These are phyloP conservation scores for Lophius piscatorius DNA, from an alignment of 2,113 vertebrate genomes.

Conservation along the genomic window DNA sequence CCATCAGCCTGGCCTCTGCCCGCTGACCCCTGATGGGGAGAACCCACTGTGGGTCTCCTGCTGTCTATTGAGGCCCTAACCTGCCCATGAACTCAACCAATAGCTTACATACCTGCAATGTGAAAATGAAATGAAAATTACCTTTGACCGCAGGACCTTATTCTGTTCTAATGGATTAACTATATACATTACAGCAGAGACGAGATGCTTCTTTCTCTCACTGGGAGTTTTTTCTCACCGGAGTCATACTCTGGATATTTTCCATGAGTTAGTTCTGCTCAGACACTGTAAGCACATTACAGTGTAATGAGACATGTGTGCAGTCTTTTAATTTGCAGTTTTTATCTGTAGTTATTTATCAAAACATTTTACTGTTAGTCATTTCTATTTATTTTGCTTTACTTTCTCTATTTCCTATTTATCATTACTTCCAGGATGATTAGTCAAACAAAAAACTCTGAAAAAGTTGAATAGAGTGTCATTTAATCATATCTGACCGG, in stretches of 20 bases:
- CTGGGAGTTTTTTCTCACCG: neutral
- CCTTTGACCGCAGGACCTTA: conserved; percentile 33
- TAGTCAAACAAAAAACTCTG: conserved; percentile 11
- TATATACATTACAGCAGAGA: conserved; percentile 9
- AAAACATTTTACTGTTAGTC: too few species aligned
- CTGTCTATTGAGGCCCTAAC: conserved; percentile 28
- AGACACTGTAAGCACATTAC: neutral
- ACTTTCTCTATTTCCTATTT: neutral
- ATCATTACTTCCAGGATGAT: neutral
- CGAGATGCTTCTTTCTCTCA: neutral
- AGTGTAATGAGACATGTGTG: neutral
- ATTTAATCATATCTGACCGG: neutral
- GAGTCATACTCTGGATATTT: neutral
- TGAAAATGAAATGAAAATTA: conserved; percentile 40
- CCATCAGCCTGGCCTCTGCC: conserved; percentile 32
- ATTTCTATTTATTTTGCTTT: too few species aligned
- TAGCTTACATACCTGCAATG: conserved; percentile 24
- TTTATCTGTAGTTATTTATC: too few species aligned
- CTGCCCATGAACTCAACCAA: conserved; percentile 19
- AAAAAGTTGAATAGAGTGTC: too few species aligned
- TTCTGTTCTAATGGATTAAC: conserved; percentile 19
- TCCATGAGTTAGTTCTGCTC: neutral
- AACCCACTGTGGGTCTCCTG: conserved; percentile 24
- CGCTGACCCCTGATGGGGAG: conserved; percentile 45
- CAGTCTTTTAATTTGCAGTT: too few species aligned